Evolutionary conservation across 2,113 vertebrate species (phyloP).

Genomic region (Toxostoma redivivum): DNA sequence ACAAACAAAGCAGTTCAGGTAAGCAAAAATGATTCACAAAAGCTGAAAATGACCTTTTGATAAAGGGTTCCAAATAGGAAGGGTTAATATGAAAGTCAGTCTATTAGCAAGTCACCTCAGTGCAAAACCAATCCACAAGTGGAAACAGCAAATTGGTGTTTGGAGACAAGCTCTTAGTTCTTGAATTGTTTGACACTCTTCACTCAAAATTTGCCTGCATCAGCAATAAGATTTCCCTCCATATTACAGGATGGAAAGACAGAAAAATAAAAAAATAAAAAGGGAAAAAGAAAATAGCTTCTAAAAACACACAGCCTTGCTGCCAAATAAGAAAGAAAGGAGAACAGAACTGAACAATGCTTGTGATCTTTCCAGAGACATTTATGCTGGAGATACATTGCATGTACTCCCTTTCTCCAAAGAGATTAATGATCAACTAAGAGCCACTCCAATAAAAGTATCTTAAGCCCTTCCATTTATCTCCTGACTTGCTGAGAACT

Average conservation of each 20-base stretch:
- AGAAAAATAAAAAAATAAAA: background rate
- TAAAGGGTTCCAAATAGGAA: background rate
- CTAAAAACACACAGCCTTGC: background rate
- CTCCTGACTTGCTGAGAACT: slow-evolving; percentile 24
- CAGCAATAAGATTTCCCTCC: background rate
- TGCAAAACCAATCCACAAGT: background rate
- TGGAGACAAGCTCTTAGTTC: background rate
- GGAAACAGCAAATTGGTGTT: background rate
- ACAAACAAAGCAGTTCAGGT: background rate
- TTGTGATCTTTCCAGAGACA: background rate
- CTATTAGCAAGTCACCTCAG: background rate
- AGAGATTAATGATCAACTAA: slow-evolving; percentile 17
- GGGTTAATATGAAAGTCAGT: background rate
- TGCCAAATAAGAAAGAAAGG: background rate
- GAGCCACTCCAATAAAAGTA: slow-evolving; percentile 10
- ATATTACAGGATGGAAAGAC: background rate
- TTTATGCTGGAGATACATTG: background rate
- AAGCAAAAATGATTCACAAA: background rate
- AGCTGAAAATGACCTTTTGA: background rate
- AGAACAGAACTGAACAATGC: background rate
- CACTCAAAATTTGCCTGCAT: background rate
- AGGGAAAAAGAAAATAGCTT: background rate
- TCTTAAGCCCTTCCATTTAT: slow-evolving; percentile 39
- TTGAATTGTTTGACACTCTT: background rate
- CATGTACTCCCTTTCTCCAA: background rate